These are phyloP conservation scores for Brachynemurus nebulosus DNA, from an alignment of 2,888 invertebrate species.

Conservation along the genomic window DNA sequence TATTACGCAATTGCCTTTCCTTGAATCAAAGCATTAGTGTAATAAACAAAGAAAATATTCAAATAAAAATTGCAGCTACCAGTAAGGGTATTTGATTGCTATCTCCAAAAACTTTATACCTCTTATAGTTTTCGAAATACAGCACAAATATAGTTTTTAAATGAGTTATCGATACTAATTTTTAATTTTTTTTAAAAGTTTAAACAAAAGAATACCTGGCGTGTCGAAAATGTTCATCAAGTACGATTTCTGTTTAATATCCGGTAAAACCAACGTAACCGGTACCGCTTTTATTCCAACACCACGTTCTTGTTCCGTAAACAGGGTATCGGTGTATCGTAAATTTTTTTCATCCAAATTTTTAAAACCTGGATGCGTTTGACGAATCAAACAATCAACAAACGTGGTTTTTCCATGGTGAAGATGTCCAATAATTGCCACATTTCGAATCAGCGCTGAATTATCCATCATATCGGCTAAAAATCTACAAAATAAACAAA, in stretches of 20 bases:
- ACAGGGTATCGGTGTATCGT: constrained; percentile 90
- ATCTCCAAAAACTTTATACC: too few species aligned
- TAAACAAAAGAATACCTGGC: constrained; percentile 42
- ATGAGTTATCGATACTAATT: too few species aligned
- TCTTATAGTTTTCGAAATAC: too few species aligned
- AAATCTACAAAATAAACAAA: constrained; percentile 41
- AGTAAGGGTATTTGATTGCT: too few species aligned
- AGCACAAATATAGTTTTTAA: too few species aligned
- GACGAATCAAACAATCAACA: constrained; percentile 90
- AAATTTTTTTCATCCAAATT: constrained; percentile 63
- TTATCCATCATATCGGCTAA: constrained; percentile 97
- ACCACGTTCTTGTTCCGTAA: constrained; percentile 94
- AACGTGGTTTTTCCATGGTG: constrained; percentile 99
- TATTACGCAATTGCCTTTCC: too few species aligned
- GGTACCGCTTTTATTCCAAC: constrained; percentile 96
- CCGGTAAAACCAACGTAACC: constrained; percentile 83
- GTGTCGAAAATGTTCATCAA: constrained; percentile 95
- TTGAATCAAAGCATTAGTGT: too few species aligned
- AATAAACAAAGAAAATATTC: too few species aligned
- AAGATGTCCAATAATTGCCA: constrained; percentile 89
- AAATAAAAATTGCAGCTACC: too few species aligned
- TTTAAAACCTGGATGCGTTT: constrained; percentile 90
- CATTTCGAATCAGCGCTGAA: constrained; percentile 86
- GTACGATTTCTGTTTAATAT: constrained; percentile 91
- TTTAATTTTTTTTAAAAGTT: neutral